Evolutionary conservation across 2,888 invertebrate species (phyloP), one percentile per base, ranked within the genome.

Genomic region (Orchesella flavescens): DNA sequence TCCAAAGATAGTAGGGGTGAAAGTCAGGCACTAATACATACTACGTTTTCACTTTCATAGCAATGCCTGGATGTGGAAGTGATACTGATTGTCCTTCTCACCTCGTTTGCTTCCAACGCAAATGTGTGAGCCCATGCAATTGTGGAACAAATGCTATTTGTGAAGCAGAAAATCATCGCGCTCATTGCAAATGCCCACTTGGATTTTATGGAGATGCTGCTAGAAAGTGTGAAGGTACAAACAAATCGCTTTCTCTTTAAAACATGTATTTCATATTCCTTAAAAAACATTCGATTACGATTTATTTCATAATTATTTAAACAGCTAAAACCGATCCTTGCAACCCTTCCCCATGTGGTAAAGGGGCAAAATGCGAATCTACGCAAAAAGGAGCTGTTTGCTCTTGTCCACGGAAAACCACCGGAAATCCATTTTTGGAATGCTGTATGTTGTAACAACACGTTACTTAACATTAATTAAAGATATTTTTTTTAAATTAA

Each of bases 391-490:
- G 94, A 90, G 96, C 96, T 1, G 94, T 96, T 87, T 97, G 97
- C 89, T 95, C 93, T 91, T 97, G 97, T 89, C 96, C 96, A 0
- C 95, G 95, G 90, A 96, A 96, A 85, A 91, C 95, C 86, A 96
- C 96, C 3, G 97, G 97, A 90, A 96, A 97, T 92, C 97, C 97
- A 61, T 96, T 96, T 90, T 93, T 94, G 89, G 94, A 93, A 91
- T 96, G 96, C 93, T 95, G 96, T 96, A 93, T 93, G 95, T 94
- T 90, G 87, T 53, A 89, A 23, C 73, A 65, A 43, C n/a, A 2
- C 59, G n/a, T 49, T 49, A n/a, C 10, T 15, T 49, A 15, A 49
- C 49, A 49, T 74, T 46, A 10, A 46, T 19, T 34, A 12, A n/a
- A 43, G 44, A 61, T 21, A n/a, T 68, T 53, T n/a, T 49, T 13